Percentiles rank a stretch among this genome's conserved stretches.
These are phyloP conservation scores for Brachionus rotundiformis DNA, from an alignment of 1,140 invertebrate genomes.

Conservation along the genomic window DNA sequence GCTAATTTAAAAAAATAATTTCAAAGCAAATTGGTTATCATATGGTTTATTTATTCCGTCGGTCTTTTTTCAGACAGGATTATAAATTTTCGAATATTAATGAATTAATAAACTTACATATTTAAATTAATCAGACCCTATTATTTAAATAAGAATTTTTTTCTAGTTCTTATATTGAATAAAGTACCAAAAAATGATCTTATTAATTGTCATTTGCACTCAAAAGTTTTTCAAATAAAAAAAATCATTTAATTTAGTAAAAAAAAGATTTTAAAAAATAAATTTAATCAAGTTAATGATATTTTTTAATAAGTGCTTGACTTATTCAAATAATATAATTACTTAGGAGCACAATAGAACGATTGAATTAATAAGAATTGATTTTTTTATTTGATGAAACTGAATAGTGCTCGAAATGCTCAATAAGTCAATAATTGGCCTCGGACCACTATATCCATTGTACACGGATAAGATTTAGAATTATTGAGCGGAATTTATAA, in stretches of 20 bases:
- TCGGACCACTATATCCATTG: background rate
- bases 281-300: slow-evolving; percentile 10
- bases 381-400: background rate
- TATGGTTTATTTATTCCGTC: slow-evolving; percentile 9
- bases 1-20: background rate
- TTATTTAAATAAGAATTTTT: background rate
- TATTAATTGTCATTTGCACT: background rate
- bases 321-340: slow-evolving; percentile 8
- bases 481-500: background rate
- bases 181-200: background rate
- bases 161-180: background rate
- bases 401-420: slow-evolving; percentile 8
- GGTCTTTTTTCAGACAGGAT: slow-evolving; percentile 12
- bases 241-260: background rate
- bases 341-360: background rate
- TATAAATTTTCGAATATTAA: slow-evolving; percentile 16
- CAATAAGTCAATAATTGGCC: background rate
- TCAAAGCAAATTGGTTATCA: background rate
- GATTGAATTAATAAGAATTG: background rate
- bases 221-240: background rate
- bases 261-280: background rate
- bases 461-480: background rate
- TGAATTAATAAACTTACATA: background rate
- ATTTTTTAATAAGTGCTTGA: slow-evolving; percentile 2
- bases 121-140: background rate